Evolutionary conservation across 2,797 vertebrate species (phyloP), one percentile per base, ranked within the genome.

Genomic region (Loriculus beryllinus): DNA sequence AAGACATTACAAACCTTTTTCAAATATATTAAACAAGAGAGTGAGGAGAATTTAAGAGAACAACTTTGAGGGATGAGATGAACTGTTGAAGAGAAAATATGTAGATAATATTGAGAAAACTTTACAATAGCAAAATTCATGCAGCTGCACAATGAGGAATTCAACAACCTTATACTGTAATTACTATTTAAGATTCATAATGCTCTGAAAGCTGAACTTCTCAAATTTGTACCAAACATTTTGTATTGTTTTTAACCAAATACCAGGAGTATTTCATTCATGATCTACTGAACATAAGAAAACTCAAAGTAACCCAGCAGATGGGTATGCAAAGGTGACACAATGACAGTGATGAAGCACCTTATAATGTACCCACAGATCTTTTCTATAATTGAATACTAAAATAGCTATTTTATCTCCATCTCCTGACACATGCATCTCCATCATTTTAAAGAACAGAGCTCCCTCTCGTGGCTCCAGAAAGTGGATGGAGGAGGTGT

Each of bases 381-480:
- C 86, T 96, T 37, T 94, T 54, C 80, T 71, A 71, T 42, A 95
- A 96, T 14, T 82, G 88, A 79, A 90, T 82, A 79, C 51, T 74
- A 20, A 52, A 79, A 70, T 12, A 63, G 67, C 79, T 60, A 7
- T 48, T 94, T 74, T 63, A 85, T 52, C 54, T 48, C 64, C 35
- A 56, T 62, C 43, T 12, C 40, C 19, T 22, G 71, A 72, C 52
- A 92, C 52, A 31, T 0, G 5, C 14, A 63, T 37, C 79, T 91
- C 56, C 49, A 83, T 59, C 72, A 94, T 92, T 93, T 92, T n/a
- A 90, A 94, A 92, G 94, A 96, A 80, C 71, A 95, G 81, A 96
- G 96, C 97, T 95, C 97, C 98, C 97, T 97, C 98, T 97, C 63
- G 96, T 97, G 98, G 97, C 77, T 86, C 81, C 37, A 33, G 39